Conservation (phyloP, 2,888 invertebrate genomes). For the Peribatodes rhomboidaria region DNA sequence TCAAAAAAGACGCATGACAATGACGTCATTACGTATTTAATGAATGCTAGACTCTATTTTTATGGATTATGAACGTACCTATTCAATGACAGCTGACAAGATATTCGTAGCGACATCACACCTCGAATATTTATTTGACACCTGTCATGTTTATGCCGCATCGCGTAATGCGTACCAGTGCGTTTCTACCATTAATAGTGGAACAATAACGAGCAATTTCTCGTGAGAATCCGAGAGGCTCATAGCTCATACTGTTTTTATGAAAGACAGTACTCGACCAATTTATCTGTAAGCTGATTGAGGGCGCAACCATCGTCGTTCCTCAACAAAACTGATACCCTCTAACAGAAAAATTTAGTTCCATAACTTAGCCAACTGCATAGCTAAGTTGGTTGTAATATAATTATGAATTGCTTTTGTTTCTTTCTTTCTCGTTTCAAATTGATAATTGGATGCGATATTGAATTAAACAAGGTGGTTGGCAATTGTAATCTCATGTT, state of each 20-base stretch:
- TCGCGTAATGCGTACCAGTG: not conserved
- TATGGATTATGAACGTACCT: too few species aligned
- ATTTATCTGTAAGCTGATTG: not conserved
- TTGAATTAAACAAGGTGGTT: conserved; percentile 15
- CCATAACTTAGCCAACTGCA: not conserved
- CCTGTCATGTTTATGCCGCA: not conserved
- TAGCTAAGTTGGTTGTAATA: not conserved
- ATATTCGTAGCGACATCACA: too few species aligned
- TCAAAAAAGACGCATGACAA: too few species aligned
- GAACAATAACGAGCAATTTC: conserved; percentile 54
- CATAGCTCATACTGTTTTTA: conserved; percentile 31
- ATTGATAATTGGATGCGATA: conserved; percentile 31
- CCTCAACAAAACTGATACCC: not conserved
- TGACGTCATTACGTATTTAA: too few species aligned
- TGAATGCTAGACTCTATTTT: too few species aligned
- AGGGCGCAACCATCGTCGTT: not conserved
- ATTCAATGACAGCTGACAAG: too few species aligned
- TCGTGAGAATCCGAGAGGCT: conserved; percentile 49
- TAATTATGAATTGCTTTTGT: conserved; percentile 34
- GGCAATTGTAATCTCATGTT: not conserved
- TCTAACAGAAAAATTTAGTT: not conserved
- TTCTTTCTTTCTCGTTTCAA: conserved; percentile 35
- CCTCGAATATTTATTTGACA: not conserved
- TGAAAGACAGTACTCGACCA: conserved; percentile 15
- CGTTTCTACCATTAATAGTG: conserved; percentile 27